phyloP scores from a whole-genome alignment of 1,140 invertebrate species.

The Pseudomyrmex flavicornis region DNA sequence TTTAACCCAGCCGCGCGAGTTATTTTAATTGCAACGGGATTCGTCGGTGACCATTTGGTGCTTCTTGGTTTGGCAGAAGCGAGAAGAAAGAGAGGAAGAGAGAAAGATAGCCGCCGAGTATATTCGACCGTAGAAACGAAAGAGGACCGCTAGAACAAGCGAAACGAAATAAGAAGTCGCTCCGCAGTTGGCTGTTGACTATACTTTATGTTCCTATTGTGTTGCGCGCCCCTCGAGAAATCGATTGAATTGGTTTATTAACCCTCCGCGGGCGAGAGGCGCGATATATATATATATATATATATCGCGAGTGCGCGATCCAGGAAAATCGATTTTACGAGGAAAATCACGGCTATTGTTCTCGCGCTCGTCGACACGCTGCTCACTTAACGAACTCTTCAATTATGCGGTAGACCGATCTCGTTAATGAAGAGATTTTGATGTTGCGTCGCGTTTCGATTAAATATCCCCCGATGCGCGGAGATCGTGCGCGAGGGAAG shows the following conservation, averaged over 20 bases:
- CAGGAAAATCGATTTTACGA: slow-evolving; percentile 55
- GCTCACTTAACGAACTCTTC: slow-evolving; percentile 60
- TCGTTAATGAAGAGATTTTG: slow-evolving; percentile 70
- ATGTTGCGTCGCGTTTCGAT: slow-evolving; percentile 42
- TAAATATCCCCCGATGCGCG: slow-evolving; percentile 23
- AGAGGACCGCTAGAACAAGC: neutral
- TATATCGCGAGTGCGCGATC: slow-evolving; percentile 27
- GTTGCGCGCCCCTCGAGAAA: slow-evolving; percentile 37
- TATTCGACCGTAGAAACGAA: slow-evolving; percentile 2
- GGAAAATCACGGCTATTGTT: slow-evolving; percentile 56
- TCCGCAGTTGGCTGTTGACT: neutral
- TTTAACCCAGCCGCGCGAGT: slow-evolving; percentile 18
- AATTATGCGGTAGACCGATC: slow-evolving; percentile 63
- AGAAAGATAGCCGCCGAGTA: neutral
- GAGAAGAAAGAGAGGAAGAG: slow-evolving; percentile 16
- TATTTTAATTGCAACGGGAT: slow-evolving; percentile 45
- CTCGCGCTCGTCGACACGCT: slow-evolving; percentile 23
- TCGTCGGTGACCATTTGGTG: neutral
- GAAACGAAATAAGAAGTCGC: slow-evolving; percentile 43
- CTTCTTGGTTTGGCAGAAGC: slow-evolving; percentile 5
- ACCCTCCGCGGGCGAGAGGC: slow-evolving; percentile 6
- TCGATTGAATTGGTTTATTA: slow-evolving; percentile 55
- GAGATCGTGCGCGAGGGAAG: neutral
- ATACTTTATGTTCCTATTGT: slow-evolving; percentile 55
- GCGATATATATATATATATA: slow-evolving; percentile 31